Evolutionary conservation across 1,140 invertebrate species (phyloP), one percentile per base, ranked within the genome.

Genomic region (Rhynchophorus ferrugineus): DNA sequence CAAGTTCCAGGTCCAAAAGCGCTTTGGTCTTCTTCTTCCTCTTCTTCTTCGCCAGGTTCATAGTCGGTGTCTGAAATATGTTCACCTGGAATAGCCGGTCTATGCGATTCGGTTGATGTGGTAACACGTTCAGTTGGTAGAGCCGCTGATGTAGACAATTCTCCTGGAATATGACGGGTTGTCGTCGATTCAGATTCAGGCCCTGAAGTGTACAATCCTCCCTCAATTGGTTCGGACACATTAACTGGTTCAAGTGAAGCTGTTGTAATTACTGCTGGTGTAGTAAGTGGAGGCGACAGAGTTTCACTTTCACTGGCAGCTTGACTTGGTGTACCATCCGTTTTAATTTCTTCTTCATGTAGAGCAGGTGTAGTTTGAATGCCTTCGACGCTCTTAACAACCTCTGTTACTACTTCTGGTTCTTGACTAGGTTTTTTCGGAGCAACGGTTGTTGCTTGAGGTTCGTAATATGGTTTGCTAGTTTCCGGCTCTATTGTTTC

Each of bases 1-100:
- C 24, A 95, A 24, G 89, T 93, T 49, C 89, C 89, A 19, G 87
- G 88, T 37, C 88, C 88, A 60, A 89, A 87, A 3, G 82, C 72
- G 56, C 78, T 78, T 61, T 82, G 79, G 59, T 87, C 84, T 55
- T 87, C 84, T 39, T 80, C 78, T n/a, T 75, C 75, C 50, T 83
- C 80, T 36, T 84, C 80, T 43, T 83, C 79, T 43, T 79, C 61
- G 38, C 60, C 58, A 18, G 57, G 29, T 50, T 59, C 55, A 48
- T 68, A 67, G 38, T 72, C 68, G 3, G 54, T 14, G 17, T 55
- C 53, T 13, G 58, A 50, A 21, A 56, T 17, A 42, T 60, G 47
- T 57, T 59, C 52, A 1, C 58, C 58, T 21, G 54, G 49, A n/a
- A 56, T 57, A 5, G 47, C 38, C 43, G 57, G 16, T 36, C 41